A percentile compares a stretch with the other conserved stretches of the same genome.
Conservation (phyloP, 2,113 vertebrate genomes). For the Dromas ardeola region DNA sequence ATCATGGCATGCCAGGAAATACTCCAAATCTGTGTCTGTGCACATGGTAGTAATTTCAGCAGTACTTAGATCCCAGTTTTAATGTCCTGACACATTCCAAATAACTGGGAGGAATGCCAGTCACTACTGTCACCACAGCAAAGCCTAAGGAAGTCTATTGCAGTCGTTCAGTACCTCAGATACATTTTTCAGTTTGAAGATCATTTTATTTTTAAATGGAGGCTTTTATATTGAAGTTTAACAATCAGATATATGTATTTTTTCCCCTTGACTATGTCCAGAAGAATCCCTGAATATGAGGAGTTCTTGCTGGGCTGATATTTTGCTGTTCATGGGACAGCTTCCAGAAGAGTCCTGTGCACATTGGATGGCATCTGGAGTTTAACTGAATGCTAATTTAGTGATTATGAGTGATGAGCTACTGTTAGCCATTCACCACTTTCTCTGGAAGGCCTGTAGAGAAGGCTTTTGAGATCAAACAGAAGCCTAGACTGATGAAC, state of each 20-base stretch:
- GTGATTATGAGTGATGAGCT: not conserved
- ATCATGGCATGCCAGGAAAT: not conserved
- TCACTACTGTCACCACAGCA: not conserved
- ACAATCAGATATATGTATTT: not conserved
- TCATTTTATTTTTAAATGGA: fast-evolving
- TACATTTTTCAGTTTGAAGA: not conserved
- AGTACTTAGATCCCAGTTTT: not conserved
- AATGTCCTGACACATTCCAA: not conserved
- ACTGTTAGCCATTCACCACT: not conserved
- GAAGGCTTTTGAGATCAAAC: not conserved
- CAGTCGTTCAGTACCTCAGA: not conserved
- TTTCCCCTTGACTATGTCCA: not conserved
- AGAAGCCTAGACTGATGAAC: not conserved
- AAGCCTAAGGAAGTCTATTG: not conserved
- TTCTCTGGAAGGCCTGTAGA: not conserved
- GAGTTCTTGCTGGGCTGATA: not conserved
- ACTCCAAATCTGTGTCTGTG: not conserved
- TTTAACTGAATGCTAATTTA: not conserved
- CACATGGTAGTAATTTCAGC: not conserved
- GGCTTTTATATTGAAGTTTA: not conserved
- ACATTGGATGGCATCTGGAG: not conserved
- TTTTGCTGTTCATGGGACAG: not conserved
- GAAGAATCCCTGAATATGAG: not conserved
- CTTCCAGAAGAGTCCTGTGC: not conserved
- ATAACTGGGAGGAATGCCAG: not conserved